Base-by-base conservation (phyloP, 2,797 vertebrate species). In the Brachyalestes nurse region DNA sequence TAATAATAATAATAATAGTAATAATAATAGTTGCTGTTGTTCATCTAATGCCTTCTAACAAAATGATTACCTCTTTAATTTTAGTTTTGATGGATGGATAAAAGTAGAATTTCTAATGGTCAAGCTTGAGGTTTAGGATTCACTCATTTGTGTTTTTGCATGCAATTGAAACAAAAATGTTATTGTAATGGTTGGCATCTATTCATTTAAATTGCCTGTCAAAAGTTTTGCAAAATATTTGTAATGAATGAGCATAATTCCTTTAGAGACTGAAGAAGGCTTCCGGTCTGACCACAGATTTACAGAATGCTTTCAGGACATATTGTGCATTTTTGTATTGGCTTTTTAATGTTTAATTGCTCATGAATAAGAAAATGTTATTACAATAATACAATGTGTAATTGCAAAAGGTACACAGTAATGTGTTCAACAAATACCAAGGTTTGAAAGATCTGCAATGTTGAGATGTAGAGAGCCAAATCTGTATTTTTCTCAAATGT, bases 241-340 rank as follows among this genome's bases (percentile, higher is more conserved):
- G 6, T 58, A 58, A 58, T 58, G 10, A 6, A 58, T 1, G 1
- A 16, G 13, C 13, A 6, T 23, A 47, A n/a, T 38, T 71, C 60
- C 49, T 13, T 51, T 14, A 28, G 28, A 14, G 2, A 17, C 17
- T 16, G 49, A 16, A 10, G 47, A 53, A 53, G 28, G 28, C 28
- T 28, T 28, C 28, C 3, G 28, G 28, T 28, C 49, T 16, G 49
- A 53, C 14, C 2, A 49, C 51, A 53, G 72, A 64, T 82, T 72
- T 53, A 66, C 47, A 28, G 49, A 64, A 62, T 80, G 74, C 74
- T 78, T 19, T 23, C 87, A 67, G 69, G 34, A 77, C 42, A 77
- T 28, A 28, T 28, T 28, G 28, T 28, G 28, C 28, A 28, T 28
- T 28, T 28, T 28, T 28, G n/a, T n/a, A n/a, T n/a, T n/a, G n/a